A percentile compares a stretch with the other conserved stretches of the same genome.
Conservation (phyloP, 1,140 invertebrate species). For the Aleiodes sp. region DNA sequence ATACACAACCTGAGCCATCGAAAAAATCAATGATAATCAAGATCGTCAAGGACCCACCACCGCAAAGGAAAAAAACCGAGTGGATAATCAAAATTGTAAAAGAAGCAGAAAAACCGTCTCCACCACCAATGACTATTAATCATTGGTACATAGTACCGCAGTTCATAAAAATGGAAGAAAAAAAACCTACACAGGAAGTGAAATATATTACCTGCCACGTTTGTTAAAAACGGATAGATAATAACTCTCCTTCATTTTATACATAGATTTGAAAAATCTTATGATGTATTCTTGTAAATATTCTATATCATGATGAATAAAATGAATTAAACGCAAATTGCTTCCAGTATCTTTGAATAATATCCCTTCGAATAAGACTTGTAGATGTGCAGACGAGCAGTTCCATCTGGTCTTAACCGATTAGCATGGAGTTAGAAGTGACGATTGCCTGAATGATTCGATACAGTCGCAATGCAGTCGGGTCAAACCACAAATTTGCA, state of each 20-base stretch:
- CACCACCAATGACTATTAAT: neutral
- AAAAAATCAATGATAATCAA: neutral
- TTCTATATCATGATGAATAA: too few relatives aligned
- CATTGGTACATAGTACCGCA: neutral
- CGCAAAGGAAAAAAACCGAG: neutral
- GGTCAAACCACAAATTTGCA: slow-evolving; percentile 13
- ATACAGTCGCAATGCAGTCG: slow-evolving; percentile 16
- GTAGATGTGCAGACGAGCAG: neutral
- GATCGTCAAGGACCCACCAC: neutral
- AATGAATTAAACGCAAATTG: too few relatives aligned
- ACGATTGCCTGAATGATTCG: neutral
- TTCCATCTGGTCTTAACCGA: neutral
- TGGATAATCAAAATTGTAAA: neutral
- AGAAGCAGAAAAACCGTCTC: neutral
- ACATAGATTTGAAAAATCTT: too few relatives aligned
- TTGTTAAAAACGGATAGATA: too few relatives aligned
- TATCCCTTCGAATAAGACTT: neutral
- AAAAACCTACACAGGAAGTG: neutral
- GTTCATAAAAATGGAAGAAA: neutral
- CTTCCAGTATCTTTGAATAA: too few relatives aligned
- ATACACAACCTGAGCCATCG: neutral
- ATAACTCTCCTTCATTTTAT: too few relatives aligned
- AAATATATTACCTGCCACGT: neutral
- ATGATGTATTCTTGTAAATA: too few relatives aligned
- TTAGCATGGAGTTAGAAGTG: slow-evolving; percentile 12